These are phyloP conservation scores for Nycticryphes semicollaris DNA, from an alignment of 2,113 vertebrate species.

Conservation along the genomic window DNA sequence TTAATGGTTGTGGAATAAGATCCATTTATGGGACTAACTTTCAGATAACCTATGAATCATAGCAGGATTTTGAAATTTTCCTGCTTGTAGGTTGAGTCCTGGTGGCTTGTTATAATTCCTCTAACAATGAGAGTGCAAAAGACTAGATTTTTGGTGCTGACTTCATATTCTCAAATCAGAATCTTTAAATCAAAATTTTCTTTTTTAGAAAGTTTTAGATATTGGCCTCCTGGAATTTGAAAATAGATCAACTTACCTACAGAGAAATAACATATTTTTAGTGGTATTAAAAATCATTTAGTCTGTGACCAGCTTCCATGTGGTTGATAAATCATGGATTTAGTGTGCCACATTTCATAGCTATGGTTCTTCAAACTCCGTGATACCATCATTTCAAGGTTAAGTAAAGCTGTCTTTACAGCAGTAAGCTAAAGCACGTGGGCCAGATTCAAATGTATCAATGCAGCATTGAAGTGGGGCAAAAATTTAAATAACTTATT, in stretches of 20 bases:
- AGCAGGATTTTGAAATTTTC: background rate
- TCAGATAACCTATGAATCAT: background rate
- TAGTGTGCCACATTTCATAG: background rate
- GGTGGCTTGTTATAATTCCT: background rate
- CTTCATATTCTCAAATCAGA: background rate
- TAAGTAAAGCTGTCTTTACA: background rate
- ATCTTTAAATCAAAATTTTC: background rate
- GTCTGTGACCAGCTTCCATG: background rate
- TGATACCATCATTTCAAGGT: background rate
- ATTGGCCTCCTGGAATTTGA: background rate
- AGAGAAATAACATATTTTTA: background rate
- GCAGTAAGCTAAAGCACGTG: background rate
- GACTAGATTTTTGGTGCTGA: background rate
- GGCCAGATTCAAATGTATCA: background rate
- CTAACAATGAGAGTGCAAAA: background rate
- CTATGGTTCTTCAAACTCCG: background rate
- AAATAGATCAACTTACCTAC: background rate
- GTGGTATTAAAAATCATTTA: background rate
- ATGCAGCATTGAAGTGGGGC: background rate
- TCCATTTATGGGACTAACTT: background rate
- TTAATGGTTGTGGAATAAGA: background rate
- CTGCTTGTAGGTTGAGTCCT: background rate
- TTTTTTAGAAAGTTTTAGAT: background rate
- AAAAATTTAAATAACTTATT: background rate
- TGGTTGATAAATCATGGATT: background rate